Conservation (phyloP, 2,113 vertebrate genomes). For the Channa maculata region DNA sequence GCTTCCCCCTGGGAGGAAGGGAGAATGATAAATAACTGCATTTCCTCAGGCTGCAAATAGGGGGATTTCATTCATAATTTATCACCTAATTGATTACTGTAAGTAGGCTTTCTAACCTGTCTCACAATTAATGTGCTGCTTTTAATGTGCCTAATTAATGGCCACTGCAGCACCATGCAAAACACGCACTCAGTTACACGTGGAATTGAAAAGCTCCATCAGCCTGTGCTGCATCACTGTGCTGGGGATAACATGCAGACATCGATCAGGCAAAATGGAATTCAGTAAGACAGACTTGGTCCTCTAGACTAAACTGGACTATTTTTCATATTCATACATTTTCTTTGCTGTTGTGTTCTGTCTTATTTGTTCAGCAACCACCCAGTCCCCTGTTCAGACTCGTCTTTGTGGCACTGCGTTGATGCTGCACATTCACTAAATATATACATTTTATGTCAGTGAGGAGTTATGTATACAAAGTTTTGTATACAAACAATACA, state of each 20-base stretch:
- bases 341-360: constrained; percentile 7
- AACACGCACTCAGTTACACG: constrained; percentile 72
- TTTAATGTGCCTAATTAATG: constrained; percentile 79
- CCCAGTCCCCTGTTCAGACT: constrained; percentile 20
- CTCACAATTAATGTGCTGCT: constrained; percentile 65
- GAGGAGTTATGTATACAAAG: constrained; percentile 22
- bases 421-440: constrained; percentile 18
- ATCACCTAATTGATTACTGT: constrained; percentile 74
- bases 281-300: constrained; percentile 53
- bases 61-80: constrained; percentile 68
- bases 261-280: constrained; percentile 72
- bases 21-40: constrained; percentile 59
- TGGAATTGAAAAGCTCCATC: constrained; percentile 59
- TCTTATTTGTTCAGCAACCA: constrained; percentile 28
- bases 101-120: constrained; percentile 60
- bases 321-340: constrained; percentile 54
- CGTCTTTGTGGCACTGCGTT: constrained; percentile 33
- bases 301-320: constrained; percentile 47
- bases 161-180: constrained; percentile 59
- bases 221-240: constrained; percentile 27
- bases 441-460: no score
- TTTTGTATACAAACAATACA: constrained; percentile 45
- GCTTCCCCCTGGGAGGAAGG: constrained; percentile 34
- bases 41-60: constrained; percentile 42
- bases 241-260: constrained; percentile 26